Conservation (phyloP, 2,113 vertebrate species). For the Actenoides hombroni region DNA sequence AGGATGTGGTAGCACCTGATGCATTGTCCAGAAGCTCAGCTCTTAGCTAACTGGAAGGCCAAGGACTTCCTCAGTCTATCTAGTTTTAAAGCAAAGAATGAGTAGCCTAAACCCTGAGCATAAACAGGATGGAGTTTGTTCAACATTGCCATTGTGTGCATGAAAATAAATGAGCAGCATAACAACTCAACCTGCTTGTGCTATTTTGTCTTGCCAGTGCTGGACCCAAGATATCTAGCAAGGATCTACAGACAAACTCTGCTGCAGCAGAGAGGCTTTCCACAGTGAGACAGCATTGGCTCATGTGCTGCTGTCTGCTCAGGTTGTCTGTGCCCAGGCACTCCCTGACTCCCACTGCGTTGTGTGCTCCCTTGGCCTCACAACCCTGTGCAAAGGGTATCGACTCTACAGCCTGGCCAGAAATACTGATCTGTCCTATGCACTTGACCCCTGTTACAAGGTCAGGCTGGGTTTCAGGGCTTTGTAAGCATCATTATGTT, state of each 20-base stretch:
- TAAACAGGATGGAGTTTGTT: not conserved
- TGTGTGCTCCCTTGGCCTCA: not conserved
- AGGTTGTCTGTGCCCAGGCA: not conserved
- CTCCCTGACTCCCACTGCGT: rapidly evolving
- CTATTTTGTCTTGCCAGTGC: not conserved
- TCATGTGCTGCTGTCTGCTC: not conserved
- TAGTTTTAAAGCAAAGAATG: not conserved
- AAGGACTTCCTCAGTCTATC: not conserved
- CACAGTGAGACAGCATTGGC: rapidly evolving
- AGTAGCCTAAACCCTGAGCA: not conserved
- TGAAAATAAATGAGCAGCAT: not conserved
- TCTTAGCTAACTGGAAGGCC: not conserved
- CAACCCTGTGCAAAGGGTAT: rapidly evolving
- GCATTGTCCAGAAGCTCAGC: not conserved
- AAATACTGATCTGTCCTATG: rapidly evolving
- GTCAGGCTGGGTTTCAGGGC: not conserved
- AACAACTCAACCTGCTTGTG: not conserved
- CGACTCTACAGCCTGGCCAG: not conserved
- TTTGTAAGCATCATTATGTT: not conserved
- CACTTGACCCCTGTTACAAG: not conserved
- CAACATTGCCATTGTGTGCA: not conserved
- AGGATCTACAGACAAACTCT: not conserved
- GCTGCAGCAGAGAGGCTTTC: not conserved
- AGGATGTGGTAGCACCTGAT: not conserved
- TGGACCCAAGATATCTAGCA: not conserved